Conservation (phyloP, 2,113 vertebrate genomes). For the Microtus oregoni region DNA sequence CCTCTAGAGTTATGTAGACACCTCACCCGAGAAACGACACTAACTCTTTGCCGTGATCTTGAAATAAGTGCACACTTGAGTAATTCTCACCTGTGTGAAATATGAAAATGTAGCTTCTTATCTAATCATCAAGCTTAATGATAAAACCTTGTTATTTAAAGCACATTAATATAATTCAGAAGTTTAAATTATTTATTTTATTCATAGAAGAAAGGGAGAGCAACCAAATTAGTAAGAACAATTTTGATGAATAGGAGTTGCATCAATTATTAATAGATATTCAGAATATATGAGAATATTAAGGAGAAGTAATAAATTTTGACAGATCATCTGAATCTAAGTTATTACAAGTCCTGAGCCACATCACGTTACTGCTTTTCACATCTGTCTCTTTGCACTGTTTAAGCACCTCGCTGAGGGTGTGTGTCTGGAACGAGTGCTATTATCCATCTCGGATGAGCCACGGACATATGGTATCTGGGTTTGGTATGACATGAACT, state of each 20-base stretch:
- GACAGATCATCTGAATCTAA: slow-evolving; percentile 35
- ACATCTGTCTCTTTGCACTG: background rate
- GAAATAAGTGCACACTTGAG: background rate
- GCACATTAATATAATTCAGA: background rate
- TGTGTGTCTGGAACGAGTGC: background rate
- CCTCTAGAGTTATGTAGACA: background rate
- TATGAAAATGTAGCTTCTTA: slow-evolving; percentile 31
- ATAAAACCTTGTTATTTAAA: slow-evolving; percentile 42
- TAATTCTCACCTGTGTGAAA: slow-evolving; percentile 50
- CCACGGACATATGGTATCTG: background rate
- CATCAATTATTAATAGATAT: slow-evolving; percentile 1
- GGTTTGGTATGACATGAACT: background rate
- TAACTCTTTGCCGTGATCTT: background rate
- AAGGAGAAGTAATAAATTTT: slow-evolving; percentile 42
- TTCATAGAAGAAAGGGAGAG: background rate
- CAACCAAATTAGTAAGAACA: slow-evolving; percentile 28
- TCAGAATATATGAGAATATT: background rate
- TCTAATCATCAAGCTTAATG: background rate
- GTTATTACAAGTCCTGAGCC: background rate
- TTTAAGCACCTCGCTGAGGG: slow-evolving; percentile 12
- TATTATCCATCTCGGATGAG: background rate
- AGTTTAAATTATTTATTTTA: slow-evolving; percentile 33
- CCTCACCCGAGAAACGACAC: slow-evolving; percentile 36
- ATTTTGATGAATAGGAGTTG: slow-evolving; percentile 37
- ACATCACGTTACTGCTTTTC: slow-evolving; percentile 37